Base-by-base conservation (phyloP, 2,797 vertebrate genomes). In the Premnoplex brunnescens region DNA sequence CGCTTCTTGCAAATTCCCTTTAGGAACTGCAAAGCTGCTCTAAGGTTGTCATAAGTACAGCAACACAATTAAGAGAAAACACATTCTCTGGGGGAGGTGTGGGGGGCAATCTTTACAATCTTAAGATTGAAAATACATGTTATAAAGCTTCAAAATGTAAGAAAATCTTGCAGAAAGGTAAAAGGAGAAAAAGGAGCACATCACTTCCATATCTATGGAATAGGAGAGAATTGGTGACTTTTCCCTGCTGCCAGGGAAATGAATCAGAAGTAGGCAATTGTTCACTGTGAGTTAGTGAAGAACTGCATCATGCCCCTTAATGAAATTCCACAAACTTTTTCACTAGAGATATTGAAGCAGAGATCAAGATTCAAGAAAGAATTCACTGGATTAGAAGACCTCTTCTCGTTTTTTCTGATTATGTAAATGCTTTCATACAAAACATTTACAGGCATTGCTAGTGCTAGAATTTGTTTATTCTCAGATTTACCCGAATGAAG, bases 361-460 rank as follows among this genome's bases (percentile, higher is more conserved):
- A 80, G 28, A 83, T 10, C 32, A 60, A 91, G 49, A 88, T 86
- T 75, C 63, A 80, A 22, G 22, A 56, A 18, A 41, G 46, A 68
- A 62, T 64, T 88, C 34, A 68, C 39, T 51, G 30, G 34, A 95
- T 88, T 49, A 88, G 49, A 62, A 58, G 80, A 91, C 84, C 58
- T 90, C 69, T 43, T 78, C 39, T 8, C 12, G 3, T 2, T 72
- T 78, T 73, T 86, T 56, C 82, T 58, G 59, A 32, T 91, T 54
- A 64, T 2, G 23, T n/a, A 62, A 84, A 72, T n/a, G 8, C 7
- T 92, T 76, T 62, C 58, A 91, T 72, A 62, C 39, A 41, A 85
- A 81, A 60, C 44, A 88, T 68, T 90, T 71, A 86, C 39, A 80
- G 56, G 26, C 30, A 43, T 10, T 58, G 24, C 32, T 66, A 26